Conservation (phyloP, 1,140 invertebrate genomes). For the Caenorhabditis inopinata region DNA sequence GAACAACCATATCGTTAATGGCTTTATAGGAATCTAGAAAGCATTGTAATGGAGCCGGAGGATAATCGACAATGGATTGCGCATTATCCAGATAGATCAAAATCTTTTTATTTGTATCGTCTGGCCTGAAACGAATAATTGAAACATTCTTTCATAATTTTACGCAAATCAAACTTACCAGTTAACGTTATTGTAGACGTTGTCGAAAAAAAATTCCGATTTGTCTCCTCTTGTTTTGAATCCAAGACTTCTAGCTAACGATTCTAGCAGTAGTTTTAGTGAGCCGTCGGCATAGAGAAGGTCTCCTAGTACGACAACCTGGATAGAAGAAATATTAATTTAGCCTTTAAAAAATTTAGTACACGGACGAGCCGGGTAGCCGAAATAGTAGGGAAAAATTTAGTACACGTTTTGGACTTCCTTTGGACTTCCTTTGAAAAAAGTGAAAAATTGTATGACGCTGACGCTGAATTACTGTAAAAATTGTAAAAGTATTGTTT, state of each 20-base stretch:
- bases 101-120: not conserved
- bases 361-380: too few relatives aligned
- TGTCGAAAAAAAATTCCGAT: not conserved
- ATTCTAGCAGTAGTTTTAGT: not conserved
- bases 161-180: not conserved
- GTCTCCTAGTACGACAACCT: not conserved
- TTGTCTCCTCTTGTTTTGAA: slow-evolving; percentile 6
- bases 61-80: not conserved
- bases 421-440: too few relatives aligned
- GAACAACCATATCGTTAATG: not conserved
- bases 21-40: not conserved
- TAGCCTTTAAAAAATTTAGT: too few relatives aligned
- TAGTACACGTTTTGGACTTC: too few relatives aligned
- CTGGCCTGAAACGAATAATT: not conserved
- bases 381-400: too few relatives aligned
- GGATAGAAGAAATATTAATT: not conserved
- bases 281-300: not conserved
- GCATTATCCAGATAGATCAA: not conserved
- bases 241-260: not conserved
- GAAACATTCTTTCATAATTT: too few relatives aligned
- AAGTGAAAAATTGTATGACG: too few relatives aligned
- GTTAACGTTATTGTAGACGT: not conserved
- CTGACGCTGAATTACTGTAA: too few relatives aligned
- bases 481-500: too few relatives aligned
- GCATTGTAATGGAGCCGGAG: not conserved